Evolutionary conservation across 2,113 vertebrate species (phyloP).

Genomic region (Plotosus lineatus): DNA sequence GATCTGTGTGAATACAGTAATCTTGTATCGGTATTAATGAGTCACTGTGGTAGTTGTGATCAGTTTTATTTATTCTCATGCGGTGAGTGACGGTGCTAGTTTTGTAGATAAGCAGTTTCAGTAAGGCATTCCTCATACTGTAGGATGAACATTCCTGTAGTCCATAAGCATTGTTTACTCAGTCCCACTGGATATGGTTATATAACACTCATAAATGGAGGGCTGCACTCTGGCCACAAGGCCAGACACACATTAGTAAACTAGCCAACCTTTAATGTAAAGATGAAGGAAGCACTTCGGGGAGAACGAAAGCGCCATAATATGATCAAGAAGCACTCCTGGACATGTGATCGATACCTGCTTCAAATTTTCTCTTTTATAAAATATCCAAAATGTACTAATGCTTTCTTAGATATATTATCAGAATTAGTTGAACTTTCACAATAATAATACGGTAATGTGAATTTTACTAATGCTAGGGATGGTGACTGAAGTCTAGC

Average conservation of each 20-base stretch:
- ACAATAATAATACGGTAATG: background rate
- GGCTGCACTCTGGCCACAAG: slow-evolving; percentile 25
- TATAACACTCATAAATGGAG: slow-evolving; percentile 41
- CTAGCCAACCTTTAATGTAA: slow-evolving; percentile 30
- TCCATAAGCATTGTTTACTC: background rate
- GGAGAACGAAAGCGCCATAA: slow-evolving; percentile 58
- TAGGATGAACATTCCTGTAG: background rate
- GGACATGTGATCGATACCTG: slow-evolving; percentile 29
- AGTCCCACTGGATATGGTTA: slow-evolving; percentile 12
- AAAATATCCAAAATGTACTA: background rate
- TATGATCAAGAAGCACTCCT: slow-evolving; percentile 59
- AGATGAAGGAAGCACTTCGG: slow-evolving; percentile 53
- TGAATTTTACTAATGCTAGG: slow-evolving; percentile 54
- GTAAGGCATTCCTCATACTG: too few relatives aligned
- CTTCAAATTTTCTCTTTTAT: slow-evolving; percentile 2
- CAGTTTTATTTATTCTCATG: too few relatives aligned
- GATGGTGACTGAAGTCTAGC: slow-evolving; percentile 55
- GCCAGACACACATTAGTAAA: slow-evolving; percentile 24
- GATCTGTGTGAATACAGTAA: too few relatives aligned
- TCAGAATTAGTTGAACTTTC: background rate
- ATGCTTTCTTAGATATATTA: background rate
- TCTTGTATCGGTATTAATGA: too few relatives aligned
- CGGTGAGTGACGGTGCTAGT: background rate
- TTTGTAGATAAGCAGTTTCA: background rate
- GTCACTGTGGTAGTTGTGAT: too few relatives aligned